A percentile compares a stretch with the other conserved stretches of the same genome.
phyloP scores from a whole-genome alignment of 2,888 invertebrate species.

The Pollenia griseotomentosa region DNA sequence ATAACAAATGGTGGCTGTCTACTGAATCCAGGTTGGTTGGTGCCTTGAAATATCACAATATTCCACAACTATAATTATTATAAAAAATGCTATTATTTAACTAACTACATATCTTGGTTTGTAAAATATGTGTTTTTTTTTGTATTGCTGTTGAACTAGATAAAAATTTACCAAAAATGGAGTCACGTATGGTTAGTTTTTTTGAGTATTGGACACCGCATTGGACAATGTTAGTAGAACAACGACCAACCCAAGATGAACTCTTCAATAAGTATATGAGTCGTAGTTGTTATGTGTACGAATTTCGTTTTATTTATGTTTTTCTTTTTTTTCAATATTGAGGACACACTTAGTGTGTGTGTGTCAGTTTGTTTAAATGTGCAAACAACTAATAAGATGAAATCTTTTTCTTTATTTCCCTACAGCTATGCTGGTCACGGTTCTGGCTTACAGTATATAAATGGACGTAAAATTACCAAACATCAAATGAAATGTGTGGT shows the following conservation, averaged over 20 bases:
- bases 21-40: conserved; percentile 81
- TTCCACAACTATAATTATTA: neutral
- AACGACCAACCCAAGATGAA: conserved; percentile 85
- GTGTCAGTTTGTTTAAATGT: conserved; percentile 13
- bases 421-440: conserved; percentile 89
- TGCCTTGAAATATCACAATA: conserved; percentile 12
- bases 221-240: conserved; percentile 84
- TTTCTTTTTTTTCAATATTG: conserved; percentile 22
- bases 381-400: conserved; percentile 39
- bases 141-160: conserved; percentile 73
- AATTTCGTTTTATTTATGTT: no score
- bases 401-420: conserved; percentile 45
- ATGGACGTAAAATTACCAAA: conserved; percentile 86
- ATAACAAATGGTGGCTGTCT: conserved; percentile 79
- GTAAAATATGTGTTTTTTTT: neutral
- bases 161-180: conserved; percentile 84
- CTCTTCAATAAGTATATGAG: conserved; percentile 85
- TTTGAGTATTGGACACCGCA: conserved; percentile 85
- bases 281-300: conserved; percentile 87
- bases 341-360: conserved; percentile 1
- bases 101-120: no score
- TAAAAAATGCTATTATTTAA: neutral
- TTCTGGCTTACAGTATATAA: conserved; percentile 87
- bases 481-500: conserved; percentile 85
- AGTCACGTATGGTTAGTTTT: conserved; percentile 84